Evolutionary conservation across 2,113 vertebrate genomes (phyloP), one percentile per base, ranked within the genome.

Genomic region (Eurypyga helias): DNA sequence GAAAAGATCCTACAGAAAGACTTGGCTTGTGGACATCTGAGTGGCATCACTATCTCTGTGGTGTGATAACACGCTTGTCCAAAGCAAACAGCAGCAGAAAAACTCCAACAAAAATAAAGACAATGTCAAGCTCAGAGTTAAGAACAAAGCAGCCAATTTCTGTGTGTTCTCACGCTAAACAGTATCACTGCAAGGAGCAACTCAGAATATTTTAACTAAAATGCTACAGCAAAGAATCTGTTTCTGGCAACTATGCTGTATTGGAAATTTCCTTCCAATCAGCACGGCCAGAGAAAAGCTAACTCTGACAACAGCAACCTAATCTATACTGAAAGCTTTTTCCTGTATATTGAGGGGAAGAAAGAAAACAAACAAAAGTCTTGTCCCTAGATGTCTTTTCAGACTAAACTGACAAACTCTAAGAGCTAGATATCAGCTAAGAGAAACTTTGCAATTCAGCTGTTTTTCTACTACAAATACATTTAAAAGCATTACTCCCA

Each of bases 241-340:
- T 58, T 81, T 89, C 81, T 96, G 95, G 94, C 95, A 95, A 15
- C 28, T 34, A 15, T 2, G 19, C 77, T 89, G 72, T 79, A 86
- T 95, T 95, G 96, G 95, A 97, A 97, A 97, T 96, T 97, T 95
- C 92, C 96, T 97, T 79, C 52, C 57, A 84, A 84, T 79, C 16
- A 17, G 58, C 58, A 34, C 1, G 3, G 64, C 89, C 73, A 92
- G 75, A 34, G 70, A 69, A 54, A 13, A 57, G 18, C 57, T 86
- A 54, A 52, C 34, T 29, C 64, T 65, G 64, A 60, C 85, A 91
- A 75, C 48, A 93, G 52, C 69, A 83, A 54, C 15, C n/a, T 61
- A n/a, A 90, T 65, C 57, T 57, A 65, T 61, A 78, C 24, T 61
- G 61, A 89, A 75, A 69, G 33, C 38, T 79, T 76, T 33, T 61